Conservation (phyloP, 1,140 invertebrate species). For the Drosophila rhopaloa region DNA sequence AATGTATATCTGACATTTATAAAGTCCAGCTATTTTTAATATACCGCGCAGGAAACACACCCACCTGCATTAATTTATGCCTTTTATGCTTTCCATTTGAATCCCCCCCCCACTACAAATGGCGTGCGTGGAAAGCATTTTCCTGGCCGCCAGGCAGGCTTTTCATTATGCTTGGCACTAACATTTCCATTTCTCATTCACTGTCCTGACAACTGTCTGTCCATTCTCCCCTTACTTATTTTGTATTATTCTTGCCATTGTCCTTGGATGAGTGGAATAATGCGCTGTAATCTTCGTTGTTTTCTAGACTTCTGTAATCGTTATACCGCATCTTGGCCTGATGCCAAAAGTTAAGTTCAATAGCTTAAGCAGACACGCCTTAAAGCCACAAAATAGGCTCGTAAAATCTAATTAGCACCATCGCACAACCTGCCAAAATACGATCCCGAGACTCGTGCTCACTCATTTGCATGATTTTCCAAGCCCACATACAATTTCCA, state of each 20-base stretch:
- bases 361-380: slow-evolving; percentile 39
- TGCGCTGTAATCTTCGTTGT: slow-evolving; percentile 5
- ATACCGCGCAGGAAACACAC: slow-evolving; percentile 1
- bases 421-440: slow-evolving; percentile 31
- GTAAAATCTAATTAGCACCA: slow-evolving; percentile 68
- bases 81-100: slow-evolving; percentile 1
- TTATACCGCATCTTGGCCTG: slow-evolving; percentile 15
- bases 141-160: slow-evolving; percentile 1
- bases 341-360: slow-evolving; percentile 48
- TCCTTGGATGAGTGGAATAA: slow-evolving; percentile 11
- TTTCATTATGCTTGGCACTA: slow-evolving; percentile 27
- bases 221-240: not conserved
- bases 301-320: slow-evolving; percentile 6
- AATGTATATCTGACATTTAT: not conserved
- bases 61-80: not conserved
- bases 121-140: slow-evolving; percentile 4
- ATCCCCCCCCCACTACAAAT: too few species aligned
- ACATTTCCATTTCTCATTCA: slow-evolving; percentile 36
- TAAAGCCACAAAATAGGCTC: slow-evolving; percentile 27
- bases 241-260: slow-evolving; percentile 27
- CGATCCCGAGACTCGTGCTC: slow-evolving; percentile 7
- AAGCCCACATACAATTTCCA: slow-evolving; percentile 20
- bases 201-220: slow-evolving; percentile 13
- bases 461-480: slow-evolving; percentile 57
- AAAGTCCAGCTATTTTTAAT: slow-evolving; percentile 1